phyloP scores from a whole-genome alignment of 2,888 invertebrate genomes.

The Idaea biselata region DNA sequence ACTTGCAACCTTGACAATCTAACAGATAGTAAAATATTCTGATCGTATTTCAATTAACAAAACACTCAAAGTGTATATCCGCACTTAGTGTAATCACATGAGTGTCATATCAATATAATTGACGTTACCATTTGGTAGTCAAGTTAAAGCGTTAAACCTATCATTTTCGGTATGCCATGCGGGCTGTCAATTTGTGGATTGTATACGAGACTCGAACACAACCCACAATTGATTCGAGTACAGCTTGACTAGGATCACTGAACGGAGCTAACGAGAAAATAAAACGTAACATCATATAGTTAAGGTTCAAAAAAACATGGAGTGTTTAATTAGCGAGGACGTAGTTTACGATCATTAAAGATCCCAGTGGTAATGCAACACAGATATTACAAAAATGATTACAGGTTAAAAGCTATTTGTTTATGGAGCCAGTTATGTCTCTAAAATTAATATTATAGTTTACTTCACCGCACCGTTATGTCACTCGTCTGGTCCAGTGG shows the following conservation, averaged over 20 bases:
- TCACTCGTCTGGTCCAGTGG: neutral
- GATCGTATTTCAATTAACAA: neutral
- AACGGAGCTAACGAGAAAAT: neutral
- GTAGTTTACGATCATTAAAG: neutral
- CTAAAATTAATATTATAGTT: neutral
- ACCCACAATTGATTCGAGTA: neutral
- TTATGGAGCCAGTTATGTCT: neutral
- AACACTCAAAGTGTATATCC: neutral
- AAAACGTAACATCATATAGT: too few species aligned
- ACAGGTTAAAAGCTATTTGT: neutral
- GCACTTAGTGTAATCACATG: neutral
- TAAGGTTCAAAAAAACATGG: too few species aligned
- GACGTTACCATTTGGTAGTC: constrained; percentile 16
- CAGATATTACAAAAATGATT: neutral
- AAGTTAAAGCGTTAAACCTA: constrained; percentile 21
- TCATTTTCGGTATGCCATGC: constrained; percentile 27
- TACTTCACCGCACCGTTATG: neutral
- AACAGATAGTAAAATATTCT: neutral
- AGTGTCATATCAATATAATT: constrained; percentile 23
- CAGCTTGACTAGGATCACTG: neutral
- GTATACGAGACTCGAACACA: neutral
- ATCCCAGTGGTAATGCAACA: neutral
- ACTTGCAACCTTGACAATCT: neutral
- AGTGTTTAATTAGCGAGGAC: too few species aligned
- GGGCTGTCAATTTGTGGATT: constrained; percentile 14